Evolutionary conservation across 1,140 invertebrate species (phyloP).

Genomic region (Heterodera carotae): DNA sequence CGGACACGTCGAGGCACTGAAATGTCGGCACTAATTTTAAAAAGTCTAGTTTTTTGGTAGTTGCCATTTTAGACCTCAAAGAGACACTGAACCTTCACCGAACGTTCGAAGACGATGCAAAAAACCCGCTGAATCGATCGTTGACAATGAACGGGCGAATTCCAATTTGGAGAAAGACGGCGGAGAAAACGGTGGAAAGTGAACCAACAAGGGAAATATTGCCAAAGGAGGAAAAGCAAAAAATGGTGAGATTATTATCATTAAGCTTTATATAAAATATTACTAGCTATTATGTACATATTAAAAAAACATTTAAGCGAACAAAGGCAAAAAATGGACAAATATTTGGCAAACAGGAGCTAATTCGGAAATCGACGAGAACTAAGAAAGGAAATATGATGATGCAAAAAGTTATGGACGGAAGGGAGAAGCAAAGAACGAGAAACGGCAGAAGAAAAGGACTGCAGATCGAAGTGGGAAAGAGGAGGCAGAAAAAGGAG

Average conservation of each 20-base stretch:
- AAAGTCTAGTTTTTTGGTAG: neutral
- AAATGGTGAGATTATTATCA: no score
- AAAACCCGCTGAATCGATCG: neutral
- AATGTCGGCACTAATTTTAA: constrained; percentile 13
- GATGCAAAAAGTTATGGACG: neutral
- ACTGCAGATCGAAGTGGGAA: neutral
- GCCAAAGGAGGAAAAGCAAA: neutral
- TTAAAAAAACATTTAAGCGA: no score
- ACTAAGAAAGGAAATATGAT: neutral
- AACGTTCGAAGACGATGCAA: neutral
- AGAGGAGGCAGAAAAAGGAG: neutral
- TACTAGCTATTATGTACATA: no score
- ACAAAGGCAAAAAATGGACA: neutral
- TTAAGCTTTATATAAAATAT: no score
- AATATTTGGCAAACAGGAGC: neutral
- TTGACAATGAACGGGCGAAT: neutral
- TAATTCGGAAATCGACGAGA: neutral
- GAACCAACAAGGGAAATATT: neutral
- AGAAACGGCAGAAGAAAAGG: neutral
- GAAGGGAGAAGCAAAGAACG: neutral
- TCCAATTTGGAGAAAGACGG: constrained; percentile 6
- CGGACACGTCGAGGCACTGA: constrained; percentile 9
- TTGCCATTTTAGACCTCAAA: constrained; percentile 1
- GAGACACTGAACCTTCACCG: neutral
- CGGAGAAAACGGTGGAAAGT: neutral